A percentile compares a stretch with the other conserved stretches of the same genome.
Evolutionary conservation across 1,140 invertebrate species (phyloP).

Genomic region (Helicoverpa zea): DNA sequence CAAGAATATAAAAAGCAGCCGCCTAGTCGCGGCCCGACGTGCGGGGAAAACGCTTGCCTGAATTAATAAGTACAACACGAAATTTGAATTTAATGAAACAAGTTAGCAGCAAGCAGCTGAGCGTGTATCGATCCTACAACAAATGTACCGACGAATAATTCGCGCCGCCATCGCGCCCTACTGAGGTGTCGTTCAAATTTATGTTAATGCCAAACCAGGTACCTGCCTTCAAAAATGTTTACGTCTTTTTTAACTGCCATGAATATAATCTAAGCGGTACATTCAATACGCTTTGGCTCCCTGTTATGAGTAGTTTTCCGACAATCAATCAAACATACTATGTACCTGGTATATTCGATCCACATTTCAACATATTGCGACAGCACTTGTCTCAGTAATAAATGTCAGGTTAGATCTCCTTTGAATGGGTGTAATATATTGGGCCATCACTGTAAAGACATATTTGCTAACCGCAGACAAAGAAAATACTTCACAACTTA

Average conservation of each 20-base stretch:
- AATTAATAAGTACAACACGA: constrained; percentile 88
- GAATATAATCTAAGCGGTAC: background rate
- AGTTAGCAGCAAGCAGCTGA: constrained; percentile 82
- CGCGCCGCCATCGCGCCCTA: constrained; percentile 11
- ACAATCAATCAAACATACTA: constrained; percentile 15
- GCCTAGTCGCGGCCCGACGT: constrained; percentile 69
- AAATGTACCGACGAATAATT: constrained; percentile 40
- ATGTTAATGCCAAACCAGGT: constrained; percentile 35
- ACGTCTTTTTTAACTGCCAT: constrained; percentile 4
- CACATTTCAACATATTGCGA: constrained; percentile 9
- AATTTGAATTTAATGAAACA: constrained; percentile 88
- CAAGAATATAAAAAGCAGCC: constrained; percentile 81
- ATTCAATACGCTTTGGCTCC: background rate
- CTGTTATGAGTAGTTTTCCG: background rate
- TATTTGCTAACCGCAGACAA: too few species aligned
- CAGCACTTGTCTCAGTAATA: constrained; percentile 16
- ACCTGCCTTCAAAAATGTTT: constrained; percentile 9
- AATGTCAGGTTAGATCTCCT: constrained; percentile 1
- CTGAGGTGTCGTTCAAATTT: constrained; percentile 43
- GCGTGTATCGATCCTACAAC: constrained; percentile 74
- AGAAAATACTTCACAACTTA: background rate
- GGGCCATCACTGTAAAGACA: background rate
- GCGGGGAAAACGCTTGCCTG: constrained; percentile 76
- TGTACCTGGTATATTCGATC: background rate
- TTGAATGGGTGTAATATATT: background rate